Percentiles rank a stretch among this genome's conserved stretches.
Evolutionary conservation across 2,113 vertebrate species (phyloP).

Genomic region (Thymallus thymallus): DNA sequence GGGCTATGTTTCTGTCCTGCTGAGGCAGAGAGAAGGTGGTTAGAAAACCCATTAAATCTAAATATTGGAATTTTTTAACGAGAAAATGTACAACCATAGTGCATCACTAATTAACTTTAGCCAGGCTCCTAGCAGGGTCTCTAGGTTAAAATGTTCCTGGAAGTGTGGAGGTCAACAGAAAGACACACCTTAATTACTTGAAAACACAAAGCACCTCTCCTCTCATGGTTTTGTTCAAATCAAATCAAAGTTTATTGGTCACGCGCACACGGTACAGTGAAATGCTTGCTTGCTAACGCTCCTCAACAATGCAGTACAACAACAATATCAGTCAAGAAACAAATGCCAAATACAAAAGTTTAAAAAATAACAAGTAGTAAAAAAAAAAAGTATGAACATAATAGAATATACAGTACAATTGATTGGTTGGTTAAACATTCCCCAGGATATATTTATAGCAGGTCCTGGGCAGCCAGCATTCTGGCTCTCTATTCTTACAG

Average conservation of each 20-base stretch:
- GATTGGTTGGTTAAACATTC: constrained; percentile 7
- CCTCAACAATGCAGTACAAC: no score
- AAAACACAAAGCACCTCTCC: constrained; percentile 1
- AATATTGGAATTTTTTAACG: no score
- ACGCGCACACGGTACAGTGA: no score
- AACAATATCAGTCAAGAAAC: no score
- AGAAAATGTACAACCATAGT: not conserved
- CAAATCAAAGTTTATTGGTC: no score
- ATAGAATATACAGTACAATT: no score
- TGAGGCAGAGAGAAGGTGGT: constrained; percentile 27
- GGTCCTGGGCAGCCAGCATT: not conserved
- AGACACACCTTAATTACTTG: constrained; percentile 30
- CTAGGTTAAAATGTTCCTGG: not conserved
- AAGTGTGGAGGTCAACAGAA: constrained; percentile 1
- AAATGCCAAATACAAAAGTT: no score
- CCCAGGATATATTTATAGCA: constrained; percentile 16
- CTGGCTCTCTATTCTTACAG: not conserved
- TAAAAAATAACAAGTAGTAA: no score
- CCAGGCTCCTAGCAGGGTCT: not conserved
- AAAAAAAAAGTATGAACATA: no score
- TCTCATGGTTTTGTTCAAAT: constrained; percentile 4
- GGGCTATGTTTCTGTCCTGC: constrained; percentile 76
- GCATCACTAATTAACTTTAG: not conserved
- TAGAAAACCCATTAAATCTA: not conserved
- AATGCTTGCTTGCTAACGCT: no score